Conservation (phyloP, 2,888 invertebrate genomes). For the Synanthedon vespiformis region DNA sequence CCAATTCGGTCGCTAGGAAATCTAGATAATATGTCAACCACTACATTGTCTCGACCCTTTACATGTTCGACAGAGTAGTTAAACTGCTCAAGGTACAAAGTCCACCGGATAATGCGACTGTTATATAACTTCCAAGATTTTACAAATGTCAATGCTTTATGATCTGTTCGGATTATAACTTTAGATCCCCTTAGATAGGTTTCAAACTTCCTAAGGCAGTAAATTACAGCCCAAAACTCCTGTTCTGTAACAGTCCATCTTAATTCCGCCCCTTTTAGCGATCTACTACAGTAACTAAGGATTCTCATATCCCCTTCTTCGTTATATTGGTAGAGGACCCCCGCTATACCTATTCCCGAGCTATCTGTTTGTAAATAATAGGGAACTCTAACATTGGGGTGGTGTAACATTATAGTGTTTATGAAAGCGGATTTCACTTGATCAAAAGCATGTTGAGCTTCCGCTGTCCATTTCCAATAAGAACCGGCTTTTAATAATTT, state of each 20-base stretch:
- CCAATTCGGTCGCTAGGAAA: too few relatives aligned
- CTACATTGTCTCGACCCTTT: too few relatives aligned
- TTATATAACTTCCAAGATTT: conserved; percentile 14
- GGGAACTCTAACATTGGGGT: conserved; percentile 5
- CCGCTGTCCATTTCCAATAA: conserved; percentile 7
- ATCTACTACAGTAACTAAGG: conserved; percentile 11
- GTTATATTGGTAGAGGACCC: conserved; percentile 11
- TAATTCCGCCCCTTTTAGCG: conserved; percentile 7
- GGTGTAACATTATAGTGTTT: conserved; percentile 3
- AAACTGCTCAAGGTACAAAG: conserved; percentile 12
- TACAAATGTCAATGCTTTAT: conserved; percentile 12
- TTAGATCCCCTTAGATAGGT: conserved; percentile 14
- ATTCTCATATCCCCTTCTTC: conserved; percentile 5
- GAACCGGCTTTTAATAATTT: conserved; percentile 10
- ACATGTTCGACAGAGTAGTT: conserved; percentile 4
- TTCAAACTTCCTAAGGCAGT: conserved; percentile 13
- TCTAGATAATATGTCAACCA: too few relatives aligned
- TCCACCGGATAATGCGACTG: conserved; percentile 11
- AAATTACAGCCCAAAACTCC: conserved; percentile 14
- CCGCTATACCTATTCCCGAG: conserved; percentile 9
- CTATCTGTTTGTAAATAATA: conserved; percentile 15
- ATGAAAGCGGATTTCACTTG: conserved; percentile 9
- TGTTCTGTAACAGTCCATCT: conserved; percentile 16
- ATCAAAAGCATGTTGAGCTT: conserved; percentile 10
- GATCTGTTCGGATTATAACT: conserved; percentile 12